Base-by-base conservation (phyloP, 2,888 invertebrate species). In the Lasiommata megera region DNA sequence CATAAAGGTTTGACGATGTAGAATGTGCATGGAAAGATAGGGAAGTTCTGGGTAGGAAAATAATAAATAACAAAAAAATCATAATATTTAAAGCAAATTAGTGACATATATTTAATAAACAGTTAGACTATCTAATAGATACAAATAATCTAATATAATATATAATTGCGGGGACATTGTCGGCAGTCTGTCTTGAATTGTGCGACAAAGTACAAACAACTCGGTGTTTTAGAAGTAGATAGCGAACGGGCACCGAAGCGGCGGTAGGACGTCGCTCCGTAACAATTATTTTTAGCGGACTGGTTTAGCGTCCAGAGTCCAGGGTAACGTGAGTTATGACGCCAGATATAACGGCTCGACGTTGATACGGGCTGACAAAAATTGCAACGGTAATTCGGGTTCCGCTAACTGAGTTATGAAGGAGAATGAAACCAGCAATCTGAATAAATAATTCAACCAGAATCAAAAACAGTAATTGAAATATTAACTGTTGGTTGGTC, bases 251-350 rank as follows among this genome's bases (percentile, higher is more conserved):
- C 14, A 28, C 37, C 23, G 50, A 63, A 63, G 51, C 12, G 41
- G 64, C 65, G 51, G 63, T 65, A 64, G 67, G 68, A 65, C 63
- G 60, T 65, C 64, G 70, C 54, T 66, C 61, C 63, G 63, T 66
- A 70, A 70, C 67, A 69, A 73, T 70, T 74, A 72, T 76, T 77
- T 78, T 76, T 73, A 72, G 68, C 67, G 44, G 60, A 76, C 77
- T 72, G 70, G 74, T 76, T 73, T 68, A 66, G 63, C 62, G 41
- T 52, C 52, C 40, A 41, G 52, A 41, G 64, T 69, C 66, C 70
- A 69, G 69, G 70, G 67, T 68, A 66, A 67, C 66, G 74, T 76
- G 76, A 80, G 69, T 77, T 80, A 79, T 77, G 74, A 72, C 67
- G 67, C 66, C 68, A 67, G 70, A 69, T 67, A 71, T 75, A 77